Base-by-base conservation (phyloP, 2,888 invertebrate species). In the Anaspis maculata region DNA sequence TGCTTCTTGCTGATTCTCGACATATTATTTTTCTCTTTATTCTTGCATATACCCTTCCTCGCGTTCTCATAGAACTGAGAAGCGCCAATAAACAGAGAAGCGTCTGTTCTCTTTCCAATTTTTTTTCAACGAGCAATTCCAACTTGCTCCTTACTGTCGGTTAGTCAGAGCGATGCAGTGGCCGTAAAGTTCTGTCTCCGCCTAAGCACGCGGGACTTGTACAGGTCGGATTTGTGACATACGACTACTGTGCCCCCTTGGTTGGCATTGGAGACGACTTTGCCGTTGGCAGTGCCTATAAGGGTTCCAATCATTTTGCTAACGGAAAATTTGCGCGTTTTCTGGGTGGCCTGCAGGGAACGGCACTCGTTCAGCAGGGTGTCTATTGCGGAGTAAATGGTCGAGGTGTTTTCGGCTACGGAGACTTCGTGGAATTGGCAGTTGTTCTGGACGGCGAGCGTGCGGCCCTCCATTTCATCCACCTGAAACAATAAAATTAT, bases 341-440 rank as follows among this genome's bases (percentile, higher is more conserved):
- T 75, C 50, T 75, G 56, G 21, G 57, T 54, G 19, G 54, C 38
- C 36, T 58, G 61, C 13, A 51, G 50, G n/a, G 48, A 52, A 39
- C 78, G 73, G 37, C 79, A 79, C 55, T 83, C 82, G 39, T 74
- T 73, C 15, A 84, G 68, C 14, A 83, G 64, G 26, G 73, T 67
- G 57, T 83, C 83, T 51, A 86, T 81, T 35, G 82, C 78, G 27
- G 79, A 73, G 63, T 82, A 82, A 26, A 85, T 74, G 49, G 78
- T 77, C 10, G 78, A 74, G 13, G 78, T 79, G 64, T 84, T 84
- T 61, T 85, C 84, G 0, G 84, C 84, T 4, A 84, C 84, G 13
- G 83, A 83, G n/a, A 84, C 79, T 64, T 86, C 85, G 64, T 79
- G 77, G 66, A 85, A 86, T 29, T 78, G 80, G 44, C 81, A 79